Evolutionary conservation across 2,113 vertebrate species (phyloP).

Genomic region (Arenaria interpres): DNA sequence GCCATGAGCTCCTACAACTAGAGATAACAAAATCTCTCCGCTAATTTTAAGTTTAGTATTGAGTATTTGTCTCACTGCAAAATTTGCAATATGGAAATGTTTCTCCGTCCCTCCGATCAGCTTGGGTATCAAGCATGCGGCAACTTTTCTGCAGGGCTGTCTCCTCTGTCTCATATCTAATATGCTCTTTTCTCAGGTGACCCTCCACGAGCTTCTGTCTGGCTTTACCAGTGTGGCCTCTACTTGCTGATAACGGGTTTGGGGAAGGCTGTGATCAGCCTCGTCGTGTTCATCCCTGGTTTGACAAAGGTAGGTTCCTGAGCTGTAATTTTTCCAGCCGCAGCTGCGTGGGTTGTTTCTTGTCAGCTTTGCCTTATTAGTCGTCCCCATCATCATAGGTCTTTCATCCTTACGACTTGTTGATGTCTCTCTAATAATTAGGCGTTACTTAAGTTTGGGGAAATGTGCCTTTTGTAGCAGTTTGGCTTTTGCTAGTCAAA

Average conservation of each 20-base stretch:
- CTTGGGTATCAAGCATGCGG: background rate
- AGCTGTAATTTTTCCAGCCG: background rate
- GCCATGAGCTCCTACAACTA: background rate
- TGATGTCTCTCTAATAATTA: background rate
- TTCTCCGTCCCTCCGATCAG: background rate
- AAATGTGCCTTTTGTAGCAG: background rate
- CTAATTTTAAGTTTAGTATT: background rate
- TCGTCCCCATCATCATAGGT: background rate
- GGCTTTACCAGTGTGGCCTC: slow-evolving; percentile 76
- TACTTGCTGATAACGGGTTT: slow-evolving; percentile 82
- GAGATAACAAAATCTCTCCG: background rate
- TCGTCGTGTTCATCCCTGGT: slow-evolving; percentile 78
- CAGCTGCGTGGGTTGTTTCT: background rate
- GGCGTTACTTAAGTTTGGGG: background rate
- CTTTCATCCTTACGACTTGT: background rate
- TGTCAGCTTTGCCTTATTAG: background rate
- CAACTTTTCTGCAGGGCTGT: background rate
- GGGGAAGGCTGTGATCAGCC: slow-evolving; percentile 77
- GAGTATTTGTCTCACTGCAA: background rate
- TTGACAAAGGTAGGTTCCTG: slow-evolving; percentile 76
- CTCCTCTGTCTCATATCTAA: background rate
- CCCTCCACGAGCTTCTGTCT: slow-evolving; percentile 75
- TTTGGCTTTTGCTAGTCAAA: background rate
- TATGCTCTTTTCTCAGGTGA: slow-evolving; percentile 62
- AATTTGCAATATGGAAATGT: background rate